Evolutionary conservation across 2,113 vertebrate genomes (phyloP).

Genomic region (Anoplopoma fimbria): DNA sequence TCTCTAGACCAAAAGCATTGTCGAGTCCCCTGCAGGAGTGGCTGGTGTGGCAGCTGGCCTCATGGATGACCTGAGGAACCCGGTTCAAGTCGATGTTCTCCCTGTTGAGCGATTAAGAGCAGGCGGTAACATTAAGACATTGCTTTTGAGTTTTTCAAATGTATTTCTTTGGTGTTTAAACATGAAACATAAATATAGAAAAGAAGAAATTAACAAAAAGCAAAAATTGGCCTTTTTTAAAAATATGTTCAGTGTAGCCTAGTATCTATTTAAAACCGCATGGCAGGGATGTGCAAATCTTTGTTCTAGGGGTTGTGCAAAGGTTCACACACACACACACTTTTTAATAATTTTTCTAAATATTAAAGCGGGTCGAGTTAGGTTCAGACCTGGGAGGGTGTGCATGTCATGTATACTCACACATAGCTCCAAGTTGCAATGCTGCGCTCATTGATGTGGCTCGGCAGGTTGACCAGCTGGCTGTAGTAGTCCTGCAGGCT

Average conservation of each 20-base stretch:
- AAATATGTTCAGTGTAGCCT: too few relatives aligned
- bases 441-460: constrained; percentile 82
- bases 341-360: too few relatives aligned
- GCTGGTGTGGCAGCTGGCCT: constrained; percentile 81
- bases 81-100: constrained; percentile 81
- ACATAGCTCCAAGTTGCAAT: constrained; percentile 82
- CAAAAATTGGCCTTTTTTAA: too few relatives aligned
- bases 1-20: constrained; percentile 74
- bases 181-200: not conserved
- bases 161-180: not conserved
- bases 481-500: constrained; percentile 77
- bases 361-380: not conserved
- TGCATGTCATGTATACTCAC: constrained; percentile 69
- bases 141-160: not conserved
- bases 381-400: not conserved
- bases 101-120: constrained; percentile 59
- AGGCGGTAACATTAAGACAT: not conserved
- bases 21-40: constrained; percentile 77
- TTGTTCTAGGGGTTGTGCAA: not conserved
- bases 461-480: constrained; percentile 78
- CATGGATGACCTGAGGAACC: constrained; percentile 81
- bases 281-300: not conserved
- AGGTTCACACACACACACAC: too few relatives aligned
- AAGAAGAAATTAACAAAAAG: too few relatives aligned
- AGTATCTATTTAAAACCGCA: too few relatives aligned